Conservation (phyloP, 2,797 vertebrate species). For the Natrix natrix region DNA sequence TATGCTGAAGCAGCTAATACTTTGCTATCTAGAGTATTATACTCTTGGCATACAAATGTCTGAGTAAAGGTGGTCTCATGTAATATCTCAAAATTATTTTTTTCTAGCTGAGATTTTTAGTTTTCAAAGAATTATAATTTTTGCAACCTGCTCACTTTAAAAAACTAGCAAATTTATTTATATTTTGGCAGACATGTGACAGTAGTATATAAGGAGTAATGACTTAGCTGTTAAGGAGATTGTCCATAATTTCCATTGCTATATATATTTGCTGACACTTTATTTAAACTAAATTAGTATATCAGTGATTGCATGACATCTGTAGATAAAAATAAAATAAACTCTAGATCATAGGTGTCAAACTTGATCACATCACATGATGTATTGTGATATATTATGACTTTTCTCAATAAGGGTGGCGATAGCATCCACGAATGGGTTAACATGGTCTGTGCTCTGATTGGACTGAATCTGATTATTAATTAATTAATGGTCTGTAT, state of each 20-base stretch:
- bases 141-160: not conserved
- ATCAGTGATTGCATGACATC: no score
- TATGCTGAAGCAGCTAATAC: not conserved
- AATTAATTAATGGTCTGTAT: no score
- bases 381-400: no score
- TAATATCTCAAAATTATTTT: not conserved
- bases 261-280: not conserved
- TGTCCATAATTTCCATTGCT: not conserved
- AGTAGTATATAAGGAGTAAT: not conserved
- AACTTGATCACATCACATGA: no score
- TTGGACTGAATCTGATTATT: no score
- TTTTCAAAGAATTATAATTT: not conserved
- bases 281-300: no score
- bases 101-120: not conserved
- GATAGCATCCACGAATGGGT: no score
- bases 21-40: not conserved
- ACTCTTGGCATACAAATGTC: not conserved
- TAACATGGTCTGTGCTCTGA: no score
- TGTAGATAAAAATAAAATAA: no score
- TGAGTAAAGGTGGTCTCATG: not conserved
- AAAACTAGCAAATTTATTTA: not conserved
- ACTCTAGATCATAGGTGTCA: no score
- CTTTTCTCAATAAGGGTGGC: no score
- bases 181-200: not conserved
- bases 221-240: not conserved